Conservation (phyloP, 2,888 invertebrate genomes). For the Daptonema setosum region DNA sequence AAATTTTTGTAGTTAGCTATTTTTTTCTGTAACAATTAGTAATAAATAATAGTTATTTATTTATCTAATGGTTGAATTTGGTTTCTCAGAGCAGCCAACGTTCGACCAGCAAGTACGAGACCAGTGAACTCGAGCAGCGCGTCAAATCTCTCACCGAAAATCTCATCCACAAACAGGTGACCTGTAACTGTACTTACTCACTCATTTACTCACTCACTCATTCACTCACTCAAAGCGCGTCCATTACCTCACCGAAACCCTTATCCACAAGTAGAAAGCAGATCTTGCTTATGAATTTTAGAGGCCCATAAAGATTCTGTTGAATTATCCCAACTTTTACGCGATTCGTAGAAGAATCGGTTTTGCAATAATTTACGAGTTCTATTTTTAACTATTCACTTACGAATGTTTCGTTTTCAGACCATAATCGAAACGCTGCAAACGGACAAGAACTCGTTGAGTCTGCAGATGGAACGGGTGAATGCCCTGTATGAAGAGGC, state of each 20-base stretch:
- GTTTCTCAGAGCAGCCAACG: background rate
- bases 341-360: too few relatives aligned
- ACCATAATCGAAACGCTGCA: conserved; percentile 56
- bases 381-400: too few relatives aligned
- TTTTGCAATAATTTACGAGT: too few relatives aligned
- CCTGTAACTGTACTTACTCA: too few relatives aligned
- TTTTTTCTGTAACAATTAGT: background rate
- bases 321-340: too few relatives aligned
- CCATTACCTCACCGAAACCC: conserved; percentile 47
- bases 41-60: background rate
- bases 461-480: conserved; percentile 54
- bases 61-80: background rate
- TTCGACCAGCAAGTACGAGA: conserved; percentile 12
- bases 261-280: conserved; percentile 67
- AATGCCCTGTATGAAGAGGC: conserved; percentile 39
- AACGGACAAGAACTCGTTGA: conserved; percentile 61
- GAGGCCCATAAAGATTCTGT: too few relatives aligned
- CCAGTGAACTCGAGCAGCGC: conserved; percentile 33
- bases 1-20: background rate
- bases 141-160: conserved; percentile 48
- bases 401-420: too few relatives aligned
- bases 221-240: too few relatives aligned
- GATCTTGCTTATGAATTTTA: too few relatives aligned
- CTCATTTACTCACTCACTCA: too few relatives aligned
- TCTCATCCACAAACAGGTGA: conserved; percentile 62